Evolutionary conservation across 2,888 invertebrate genomes (phyloP).

Genomic region (Aphodius granarius): DNA sequence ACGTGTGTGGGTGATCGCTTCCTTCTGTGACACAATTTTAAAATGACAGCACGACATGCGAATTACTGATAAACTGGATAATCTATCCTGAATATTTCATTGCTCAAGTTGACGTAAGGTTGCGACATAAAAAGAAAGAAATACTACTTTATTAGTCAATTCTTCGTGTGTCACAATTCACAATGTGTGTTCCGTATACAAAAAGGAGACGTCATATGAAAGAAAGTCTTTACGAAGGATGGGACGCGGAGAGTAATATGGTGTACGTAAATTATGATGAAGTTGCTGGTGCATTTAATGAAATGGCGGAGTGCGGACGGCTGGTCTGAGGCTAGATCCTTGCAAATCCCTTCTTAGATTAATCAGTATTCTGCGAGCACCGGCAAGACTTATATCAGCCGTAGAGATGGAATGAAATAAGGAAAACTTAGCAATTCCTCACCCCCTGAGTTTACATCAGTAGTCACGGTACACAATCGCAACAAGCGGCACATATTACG

Average conservation of each 20-base stretch:
- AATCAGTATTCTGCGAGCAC: constrained; percentile 53
- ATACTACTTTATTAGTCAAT: neutral
- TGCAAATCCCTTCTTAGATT: constrained; percentile 50
- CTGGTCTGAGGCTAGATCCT: constrained; percentile 29
- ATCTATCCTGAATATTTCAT: neutral
- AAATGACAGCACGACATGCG: constrained; percentile 20
- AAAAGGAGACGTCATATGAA: neutral
- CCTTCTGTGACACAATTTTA: neutral
- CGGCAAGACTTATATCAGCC: constrained; percentile 52
- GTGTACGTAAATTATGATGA: constrained; percentile 29
- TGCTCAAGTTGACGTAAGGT: too few relatives aligned
- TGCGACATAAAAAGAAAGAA: too few relatives aligned
- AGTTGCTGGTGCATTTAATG: constrained; percentile 27
- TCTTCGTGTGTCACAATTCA: neutral
- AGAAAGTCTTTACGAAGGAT: neutral
- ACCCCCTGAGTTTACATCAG: constrained; percentile 41
- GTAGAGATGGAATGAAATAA: constrained; percentile 55
- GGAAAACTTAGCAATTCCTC: constrained; percentile 56
- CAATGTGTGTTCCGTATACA: neutral
- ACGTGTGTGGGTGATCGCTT: neutral
- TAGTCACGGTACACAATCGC: constrained; percentile 34
- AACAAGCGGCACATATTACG: constrained; percentile 38
- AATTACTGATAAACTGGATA: neutral
- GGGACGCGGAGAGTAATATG: constrained; percentile 20
- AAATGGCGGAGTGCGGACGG: constrained; percentile 21